Evolutionary conservation across 1,140 invertebrate species (phyloP), one percentile per base, ranked within the genome.

Genomic region (Lucilia sericata): DNA sequence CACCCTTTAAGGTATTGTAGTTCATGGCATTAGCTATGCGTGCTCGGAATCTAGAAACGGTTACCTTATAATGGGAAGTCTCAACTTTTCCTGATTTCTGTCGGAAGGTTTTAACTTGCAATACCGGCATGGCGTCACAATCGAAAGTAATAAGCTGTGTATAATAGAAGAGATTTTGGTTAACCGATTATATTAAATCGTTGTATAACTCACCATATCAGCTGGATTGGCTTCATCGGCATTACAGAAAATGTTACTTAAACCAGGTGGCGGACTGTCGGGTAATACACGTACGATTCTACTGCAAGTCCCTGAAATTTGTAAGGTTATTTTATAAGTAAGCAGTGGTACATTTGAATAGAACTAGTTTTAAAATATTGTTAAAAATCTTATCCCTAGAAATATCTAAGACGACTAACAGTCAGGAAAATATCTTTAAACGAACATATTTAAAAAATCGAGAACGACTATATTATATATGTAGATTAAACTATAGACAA

Each of bases 201-300:
- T 13, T 14, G 65, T 74, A 5, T 36, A 5, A 74, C 74, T 86
- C 55, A 91, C 90, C 90, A 91, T 91, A 74, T 91, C 88, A 34
- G 89, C 87, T 19, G 90, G 90, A 88, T 91, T 90, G 8, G 84
- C 86, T 82, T 91, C 90, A 84, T 90, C 88, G 86, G 88, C 89
- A 80, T 98, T 96, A 89, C 95, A 97, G 91, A 97, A 97, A 5
- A 98, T 94, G 88, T 98, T 97, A 60, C 94, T 94, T 34, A 98
- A 55, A 70, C 89, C 93, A 25, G 95, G 96, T 42, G 93, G 93
- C 86, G 95, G 94, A n/a, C 95, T 95, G 92, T 95, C 96, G 85
- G 94, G 95, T 86, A 96, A 92, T 25, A 97, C 95, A n/a, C 96
- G 94, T 2, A 97, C 95, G 87, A 98, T 93, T 97, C 96, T 19